Base-by-base conservation (phyloP, 1,140 invertebrate genomes). In the Heliothis virescens region DNA sequence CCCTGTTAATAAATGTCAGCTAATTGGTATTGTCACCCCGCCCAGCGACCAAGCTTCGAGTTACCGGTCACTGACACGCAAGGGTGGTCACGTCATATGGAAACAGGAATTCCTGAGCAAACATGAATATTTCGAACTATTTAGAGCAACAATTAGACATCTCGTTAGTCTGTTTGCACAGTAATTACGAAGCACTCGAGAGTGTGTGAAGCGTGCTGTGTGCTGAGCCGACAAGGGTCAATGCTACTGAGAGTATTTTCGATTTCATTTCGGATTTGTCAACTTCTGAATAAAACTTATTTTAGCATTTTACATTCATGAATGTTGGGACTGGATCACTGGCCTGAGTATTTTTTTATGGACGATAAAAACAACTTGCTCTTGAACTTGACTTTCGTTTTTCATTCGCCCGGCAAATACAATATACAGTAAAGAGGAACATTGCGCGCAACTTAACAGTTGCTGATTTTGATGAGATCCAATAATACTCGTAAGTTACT, bases 31-130 rank as follows among this genome's bases (percentile, higher is more conserved):
- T 73, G 50, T 69, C 63, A 71, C 65, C 65, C 63, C 65, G 65
- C 63, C 65, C 18, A 63, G 21, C 71, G 26, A 10, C 29, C 69
- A 12, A 47, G 60, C 62, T 65, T 34, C 41, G 53, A 71, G 55
- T 67, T 53, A 74, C 60, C 74, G 81, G 79, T 83, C 84, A 74
- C 92, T 97, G 96, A 79, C 97, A 75, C 97, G 97, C 97, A 84
- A 80, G 79, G 78, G 71, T 79, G 16, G 63, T 13, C 81, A 91
- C 84, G 83, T 85, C 80, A 84, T 65, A 57, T 59, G 77, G 77
- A 80, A 74, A 71, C 65, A 47, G 29, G 71, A 72, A 75, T 78
- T 67, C 79, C 73, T 63, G 41, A 76, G 59, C 71, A 84, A 82
- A 80, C 72, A 85, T 48, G 34, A 52, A 62, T 77, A 82, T 81